These are phyloP conservation scores for Eptesicus fuscus DNA, from an alignment of 2,113 vertebrate species.

Conservation along the genomic window DNA sequence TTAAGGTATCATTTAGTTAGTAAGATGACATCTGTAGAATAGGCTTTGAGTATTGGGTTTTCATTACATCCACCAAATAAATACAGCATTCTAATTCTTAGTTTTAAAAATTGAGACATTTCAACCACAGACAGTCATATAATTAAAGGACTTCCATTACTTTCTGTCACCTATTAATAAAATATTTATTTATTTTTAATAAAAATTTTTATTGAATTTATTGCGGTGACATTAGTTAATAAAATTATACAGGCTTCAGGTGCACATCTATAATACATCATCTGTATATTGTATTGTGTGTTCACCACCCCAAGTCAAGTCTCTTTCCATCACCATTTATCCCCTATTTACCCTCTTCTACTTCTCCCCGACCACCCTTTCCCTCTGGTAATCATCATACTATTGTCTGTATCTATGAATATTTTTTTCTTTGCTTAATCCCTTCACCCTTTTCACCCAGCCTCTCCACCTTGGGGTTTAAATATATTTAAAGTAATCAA, in stretches of 20 bases:
- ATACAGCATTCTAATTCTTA: not conserved
- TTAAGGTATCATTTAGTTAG: slow-evolving; percentile 17
- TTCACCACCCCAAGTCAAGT: not conserved
- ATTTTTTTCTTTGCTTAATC: not conserved
- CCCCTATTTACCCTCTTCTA: not conserved
- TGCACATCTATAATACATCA: not conserved
- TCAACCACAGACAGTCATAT: not conserved
- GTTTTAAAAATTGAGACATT: not conserved
- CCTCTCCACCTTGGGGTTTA: not conserved
- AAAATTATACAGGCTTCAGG: not conserved
- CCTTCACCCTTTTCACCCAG: not conserved
- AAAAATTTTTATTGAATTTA: not conserved
- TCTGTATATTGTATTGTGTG: not conserved
- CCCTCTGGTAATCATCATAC: not conserved
- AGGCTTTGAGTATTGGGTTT: not conserved
- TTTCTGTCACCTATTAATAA: not conserved
- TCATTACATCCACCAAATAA: not conserved
- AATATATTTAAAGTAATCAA: not conserved
- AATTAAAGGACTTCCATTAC: not conserved
- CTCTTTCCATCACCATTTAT: not conserved
- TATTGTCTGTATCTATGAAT: not conserved
- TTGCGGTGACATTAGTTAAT: not conserved
- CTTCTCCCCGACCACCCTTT: not conserved
- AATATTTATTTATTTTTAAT: not conserved
- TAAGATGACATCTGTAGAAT: not conserved